Percentiles rank a stretch among this genome's conserved stretches.
Evolutionary conservation across 1,140 invertebrate species (phyloP).

Genomic region (Homalodisca vitripennis): DNA sequence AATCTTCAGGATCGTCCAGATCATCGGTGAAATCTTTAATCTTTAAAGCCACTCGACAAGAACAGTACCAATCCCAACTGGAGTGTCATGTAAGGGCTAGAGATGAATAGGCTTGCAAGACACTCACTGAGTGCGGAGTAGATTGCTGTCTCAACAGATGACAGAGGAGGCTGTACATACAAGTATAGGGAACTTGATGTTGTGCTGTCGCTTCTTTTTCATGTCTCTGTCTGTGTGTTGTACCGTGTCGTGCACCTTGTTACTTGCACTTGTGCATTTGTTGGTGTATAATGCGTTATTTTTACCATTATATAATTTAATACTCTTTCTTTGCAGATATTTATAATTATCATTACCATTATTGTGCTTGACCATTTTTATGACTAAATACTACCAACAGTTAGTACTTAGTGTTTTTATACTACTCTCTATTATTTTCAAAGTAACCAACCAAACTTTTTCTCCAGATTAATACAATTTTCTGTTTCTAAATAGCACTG

Average conservation of each 20-base stretch:
- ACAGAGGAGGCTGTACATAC: not conserved
- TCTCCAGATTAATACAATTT: too few relatives aligned
- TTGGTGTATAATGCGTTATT: not conserved
- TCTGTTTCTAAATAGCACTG: too few relatives aligned
- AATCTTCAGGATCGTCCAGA: not conserved
- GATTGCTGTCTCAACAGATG: not conserved
- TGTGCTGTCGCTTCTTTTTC: not conserved
- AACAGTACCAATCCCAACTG: not conserved
- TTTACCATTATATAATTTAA: too few relatives aligned
- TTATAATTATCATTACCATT: too few relatives aligned
- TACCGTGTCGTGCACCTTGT: not conserved
- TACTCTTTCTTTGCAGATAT: not conserved
- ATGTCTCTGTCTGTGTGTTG: not conserved
- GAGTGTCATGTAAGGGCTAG: constrained; percentile 6
- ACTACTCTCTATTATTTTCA: too few relatives aligned
- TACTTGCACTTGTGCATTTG: not conserved
- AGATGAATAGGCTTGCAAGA: too few relatives aligned
- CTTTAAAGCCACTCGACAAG: not conserved
- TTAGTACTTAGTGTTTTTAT: too few relatives aligned
- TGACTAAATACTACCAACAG: too few relatives aligned
- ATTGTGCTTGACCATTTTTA: too few relatives aligned
- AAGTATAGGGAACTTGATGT: not conserved
- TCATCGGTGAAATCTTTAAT: not conserved
- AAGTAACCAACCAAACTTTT: too few relatives aligned
- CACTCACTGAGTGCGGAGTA: too few relatives aligned